Percentiles rank a stretch among this genome's conserved stretches.
Evolutionary conservation across 1,140 invertebrate genomes (phyloP).

Genomic region (Anagrus nilaparvatae): DNA sequence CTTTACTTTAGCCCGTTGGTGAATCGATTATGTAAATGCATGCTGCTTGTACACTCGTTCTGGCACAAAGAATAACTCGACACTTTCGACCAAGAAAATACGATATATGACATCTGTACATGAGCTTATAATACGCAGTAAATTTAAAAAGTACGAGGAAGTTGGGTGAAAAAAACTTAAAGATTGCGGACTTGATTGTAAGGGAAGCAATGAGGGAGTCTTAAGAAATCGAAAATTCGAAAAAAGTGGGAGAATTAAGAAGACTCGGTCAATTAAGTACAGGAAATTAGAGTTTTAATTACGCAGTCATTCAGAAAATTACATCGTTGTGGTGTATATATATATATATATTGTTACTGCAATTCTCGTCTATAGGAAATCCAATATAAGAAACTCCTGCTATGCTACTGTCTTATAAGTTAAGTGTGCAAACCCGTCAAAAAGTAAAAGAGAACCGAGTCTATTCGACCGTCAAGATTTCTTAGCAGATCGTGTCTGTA

Average conservation of each 20-base stretch:
- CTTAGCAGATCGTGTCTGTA: no score
- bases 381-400: slow-evolving; percentile 11
- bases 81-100: no score
- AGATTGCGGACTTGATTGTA: slow-evolving; percentile 8
- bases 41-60: slow-evolving; percentile 7
- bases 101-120: no score
- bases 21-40: slow-evolving; percentile 26
- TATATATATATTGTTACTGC: no score
- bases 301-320: slow-evolving; percentile 47
- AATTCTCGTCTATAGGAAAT: slow-evolving; percentile 14
- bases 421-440: slow-evolving; percentile 15
- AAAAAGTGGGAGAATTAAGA: slow-evolving; percentile 14
- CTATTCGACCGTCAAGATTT: no score
- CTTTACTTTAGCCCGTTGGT: slow-evolving; percentile 6
- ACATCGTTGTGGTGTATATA: slow-evolving; percentile 40
- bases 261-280: slow-evolving; percentile 45
- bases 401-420: slow-evolving; percentile 6
- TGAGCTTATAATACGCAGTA: no score
- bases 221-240: slow-evolving; percentile 6
- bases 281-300: slow-evolving; percentile 48
- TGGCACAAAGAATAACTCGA: slow-evolving; percentile 17
- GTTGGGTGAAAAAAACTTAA: no score
- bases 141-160: no score
- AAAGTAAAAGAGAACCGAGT: no score
- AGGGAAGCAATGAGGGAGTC: slow-evolving; percentile 5